Base-by-base conservation (phyloP, 2,797 vertebrate species). In the Tenualosa thibaudeaui region DNA sequence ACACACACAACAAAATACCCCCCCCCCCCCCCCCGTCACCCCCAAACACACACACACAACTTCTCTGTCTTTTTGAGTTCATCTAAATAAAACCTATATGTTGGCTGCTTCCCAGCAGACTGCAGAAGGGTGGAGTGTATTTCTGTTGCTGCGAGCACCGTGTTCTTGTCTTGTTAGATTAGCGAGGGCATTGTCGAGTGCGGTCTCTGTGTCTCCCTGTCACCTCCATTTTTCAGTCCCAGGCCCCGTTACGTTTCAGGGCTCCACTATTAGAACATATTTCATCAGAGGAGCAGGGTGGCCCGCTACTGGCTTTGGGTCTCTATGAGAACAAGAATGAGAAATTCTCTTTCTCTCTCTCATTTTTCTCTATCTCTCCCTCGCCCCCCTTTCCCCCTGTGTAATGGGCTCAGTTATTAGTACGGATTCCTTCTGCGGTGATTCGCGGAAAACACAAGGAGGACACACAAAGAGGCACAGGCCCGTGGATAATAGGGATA, bases 11-110 rank as follows among this genome's bases (percentile, higher is more conserved):
- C 65, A 68, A 68, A 13, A 68, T 4, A 1, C 46, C 4, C 46
- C 46, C 46, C 46, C 3, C 7, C 4, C 46, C 4, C 31, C 31
- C 31, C 31, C 31, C 31, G 1, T 31, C 31, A 31, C 31, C 31
- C 46, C 3, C 46, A 46, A 22, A 62, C 58, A 5, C 58, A 62
- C 58, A 24, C 58, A 65, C 60, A 24, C 60, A 24, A 31, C 31
- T 31, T 31, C 31, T 0, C 31, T 19, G 26, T 37, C 31, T 10
- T 75, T 75, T 75, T 75, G 17, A 12, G 37, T 43, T 75, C 68
- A 75, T 75, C 68, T 75, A 75, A 75, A 75, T 75, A 75, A 75
- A 75, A 75, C 68, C 37, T 15, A 4, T 37, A 13, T 12, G 37
- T 4, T 40, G 65, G 65, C 31, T 71, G 15, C 10, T 3, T 75